Evolutionary conservation across 2,113 vertebrate genomes (phyloP), one percentile per base, ranked within the genome.

Genomic region (Epinephelus lanceolatus): DNA sequence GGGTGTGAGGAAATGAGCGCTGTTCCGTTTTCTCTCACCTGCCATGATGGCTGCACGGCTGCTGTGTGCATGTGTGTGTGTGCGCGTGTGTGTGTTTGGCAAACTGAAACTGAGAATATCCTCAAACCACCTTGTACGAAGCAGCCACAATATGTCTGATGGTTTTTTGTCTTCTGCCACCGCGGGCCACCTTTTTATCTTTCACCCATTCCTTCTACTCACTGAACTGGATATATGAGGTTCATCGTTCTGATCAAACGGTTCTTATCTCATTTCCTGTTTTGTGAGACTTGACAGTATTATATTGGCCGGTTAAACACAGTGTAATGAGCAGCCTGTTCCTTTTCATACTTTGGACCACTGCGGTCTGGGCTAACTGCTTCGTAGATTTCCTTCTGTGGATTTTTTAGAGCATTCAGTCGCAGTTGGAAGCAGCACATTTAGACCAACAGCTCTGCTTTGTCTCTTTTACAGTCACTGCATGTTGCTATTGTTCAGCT

Each of bases 21-120:
- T 70, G 61, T 61, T 81, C 61, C 5, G 1, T 71, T 84, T 70
- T 66, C 69, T 84, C 71, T 84, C 77, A 66, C 78, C 70, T 78
- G 80, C 23, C 59, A 70, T 18, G 42, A 27, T 19, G 76, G 30
- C 40, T 65, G 60, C 56, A 45, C 4, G 27, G 53, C 55, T 55
- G 14, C n/a, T 68, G 55, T 71, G 21, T 82, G 56, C 27, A 52
- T 71, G 23, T 75, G 45, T 70, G 19, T 80, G 51, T 71, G 42
- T n/a, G 49, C 18, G 49, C 62, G 47, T 71, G 23, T 80, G 52
- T 27, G 60, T 71, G n/a, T 79, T 66, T 52, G 45, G 52, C 42
- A 33, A 55, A 27, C 19, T 72, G 17, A 74, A 49, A 76, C 2
- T 21, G 51, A 71, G 27, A 45, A 49, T 76, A 69, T 72, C 60